Evolutionary conservation across 2,888 invertebrate species (phyloP).

Genomic region (Hemaris fuciformis): DNA sequence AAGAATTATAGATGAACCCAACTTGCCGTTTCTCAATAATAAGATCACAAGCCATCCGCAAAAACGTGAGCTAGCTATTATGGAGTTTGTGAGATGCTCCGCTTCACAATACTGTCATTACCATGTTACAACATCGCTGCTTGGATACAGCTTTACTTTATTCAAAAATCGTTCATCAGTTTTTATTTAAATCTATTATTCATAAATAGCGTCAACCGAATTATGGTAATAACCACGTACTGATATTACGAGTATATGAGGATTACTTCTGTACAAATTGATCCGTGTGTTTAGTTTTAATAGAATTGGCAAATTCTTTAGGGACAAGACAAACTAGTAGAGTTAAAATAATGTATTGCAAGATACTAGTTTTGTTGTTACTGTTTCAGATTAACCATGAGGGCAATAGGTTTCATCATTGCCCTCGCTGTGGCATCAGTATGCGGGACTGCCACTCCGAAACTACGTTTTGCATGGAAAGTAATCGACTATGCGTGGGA

Average conservation of each 20-base stretch:
- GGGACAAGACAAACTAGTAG: too few relatives aligned
- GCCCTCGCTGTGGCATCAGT: conserved; percentile 49
- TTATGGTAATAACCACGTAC: too few relatives aligned
- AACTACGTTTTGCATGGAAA: conserved; percentile 86
- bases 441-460: conserved; percentile 73
- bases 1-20: conserved; percentile 55
- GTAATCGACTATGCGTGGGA: conserved; percentile 86
- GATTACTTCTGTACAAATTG: too few relatives aligned
- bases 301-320: too few relatives aligned
- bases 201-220: too few relatives aligned
- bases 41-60: conserved; percentile 64
- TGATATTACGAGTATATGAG: too few relatives aligned
- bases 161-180: not conserved
- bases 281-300: too few relatives aligned
- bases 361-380: conserved; percentile 18
- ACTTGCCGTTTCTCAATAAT: conserved; percentile 69
- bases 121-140: conserved; percentile 55
- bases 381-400: conserved; percentile 50
- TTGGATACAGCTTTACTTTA: not conserved
- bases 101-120: conserved; percentile 69
- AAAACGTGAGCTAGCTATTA: conserved; percentile 73
- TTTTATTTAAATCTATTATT: not conserved
- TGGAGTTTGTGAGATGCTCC: conserved; percentile 55
- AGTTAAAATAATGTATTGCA: too few relatives aligned
- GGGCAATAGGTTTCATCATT: conserved; percentile 46